Base-by-base conservation (phyloP, 2,888 invertebrate genomes). In the Lymantria dispar region DNA sequence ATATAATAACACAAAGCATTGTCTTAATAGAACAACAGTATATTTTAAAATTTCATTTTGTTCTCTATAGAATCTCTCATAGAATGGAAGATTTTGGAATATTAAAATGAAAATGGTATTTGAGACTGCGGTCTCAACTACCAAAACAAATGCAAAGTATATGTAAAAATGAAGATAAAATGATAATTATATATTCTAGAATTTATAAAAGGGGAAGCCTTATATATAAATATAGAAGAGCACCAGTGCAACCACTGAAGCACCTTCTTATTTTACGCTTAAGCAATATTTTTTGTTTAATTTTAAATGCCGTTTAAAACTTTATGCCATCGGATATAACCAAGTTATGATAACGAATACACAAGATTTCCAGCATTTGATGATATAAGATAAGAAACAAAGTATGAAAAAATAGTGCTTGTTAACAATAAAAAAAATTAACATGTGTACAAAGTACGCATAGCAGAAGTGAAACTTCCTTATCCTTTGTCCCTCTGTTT, bases 231-330 rank as follows among this genome's bases (percentile, higher is more conserved):
- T 47, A 64, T 62, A 58, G 60, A 70, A 64, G 76, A 83, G 84
- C 83, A 84, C 85, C 81, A 82, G 83, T 76, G 71, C 53, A 52
- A 48, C 64, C 75, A 84, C 79, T 79, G 82, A 83, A 78, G 80
- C 85, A 85, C 82, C 81, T 72, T 57, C 61, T 60, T 54, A 50
- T 53, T 56, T 60, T 56, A 53, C 52, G 68, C 65, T 60, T 58
- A 74, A 76, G 76, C 74, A 51, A 60, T 50, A 38, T 52, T 41
- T 58, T 53, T 52, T 53, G 52, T 60, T 58, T 48, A 31, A 51
- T 52, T 55, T 52, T 64, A 64, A 38, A 38, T 38, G 14, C 50
- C 50, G 14, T 49, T 54, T 13, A 31, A 51, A 49, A 48, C 53
- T 45, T 30, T 43, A 22, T 44, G 50, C 60, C n/a, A 40, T 56